phyloP scores from a whole-genome alignment of 2,113 vertebrate species.

The Boulengeromyrus knoepffleri region DNA sequence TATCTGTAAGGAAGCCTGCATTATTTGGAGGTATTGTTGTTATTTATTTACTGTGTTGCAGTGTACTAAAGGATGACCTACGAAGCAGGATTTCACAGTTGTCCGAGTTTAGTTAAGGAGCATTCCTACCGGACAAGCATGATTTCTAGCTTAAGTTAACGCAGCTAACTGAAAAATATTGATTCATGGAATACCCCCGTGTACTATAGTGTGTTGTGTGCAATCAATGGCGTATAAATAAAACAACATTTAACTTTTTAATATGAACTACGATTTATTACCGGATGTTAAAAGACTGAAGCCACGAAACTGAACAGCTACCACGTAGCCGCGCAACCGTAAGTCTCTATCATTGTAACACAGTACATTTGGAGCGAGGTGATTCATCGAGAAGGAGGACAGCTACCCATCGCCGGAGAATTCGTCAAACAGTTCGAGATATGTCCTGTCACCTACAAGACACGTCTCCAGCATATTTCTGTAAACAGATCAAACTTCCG shows the following conservation, averaged over 20 bases:
- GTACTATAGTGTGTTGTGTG: neutral
- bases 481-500: neutral
- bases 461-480: neutral
- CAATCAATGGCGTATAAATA: neutral
- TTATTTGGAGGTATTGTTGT: neutral
- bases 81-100: neutral
- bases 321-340: neutral
- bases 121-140: neutral
- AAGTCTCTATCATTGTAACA: neutral
- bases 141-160: neutral
- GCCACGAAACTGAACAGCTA: neutral
- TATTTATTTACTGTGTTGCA: neutral
- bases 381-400: neutral
- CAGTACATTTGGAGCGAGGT: neutral
- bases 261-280: neutral
- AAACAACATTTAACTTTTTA: neutral
- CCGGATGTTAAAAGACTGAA: neutral
- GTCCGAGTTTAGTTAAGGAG: neutral
- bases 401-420: neutral
- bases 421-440: neutral
- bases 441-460: neutral
- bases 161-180: neutral
- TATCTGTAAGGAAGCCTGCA: neutral
- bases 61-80: neutral
- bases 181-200: neutral